These are phyloP conservation scores for Acleris laterana DNA, from an alignment of 2,888 invertebrate species.

Conservation along the genomic window DNA sequence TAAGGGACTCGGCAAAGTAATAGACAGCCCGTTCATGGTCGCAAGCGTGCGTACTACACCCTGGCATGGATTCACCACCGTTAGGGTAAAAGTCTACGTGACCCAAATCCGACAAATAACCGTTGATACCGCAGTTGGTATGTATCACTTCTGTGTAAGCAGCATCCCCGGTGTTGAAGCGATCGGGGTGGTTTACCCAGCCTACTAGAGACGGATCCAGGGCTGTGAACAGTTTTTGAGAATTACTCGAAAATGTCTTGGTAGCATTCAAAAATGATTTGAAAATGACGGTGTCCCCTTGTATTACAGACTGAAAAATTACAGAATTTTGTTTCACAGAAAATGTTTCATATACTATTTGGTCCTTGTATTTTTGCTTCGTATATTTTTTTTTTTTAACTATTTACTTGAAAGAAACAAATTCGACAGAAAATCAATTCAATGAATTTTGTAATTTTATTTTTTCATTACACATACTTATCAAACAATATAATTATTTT, in stretches of 20 bases:
- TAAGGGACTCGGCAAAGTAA: conserved; percentile 65
- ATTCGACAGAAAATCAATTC: too few species aligned
- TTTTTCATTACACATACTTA: too few species aligned
- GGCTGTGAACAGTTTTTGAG: conserved; percentile 47
- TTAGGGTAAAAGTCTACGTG: conserved; percentile 70
- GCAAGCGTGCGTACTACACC: conserved; percentile 61
- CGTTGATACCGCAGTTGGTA: conserved; percentile 63
- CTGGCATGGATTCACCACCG: conserved; percentile 67
- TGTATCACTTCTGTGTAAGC: conserved; percentile 69
- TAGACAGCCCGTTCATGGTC: conserved; percentile 60
- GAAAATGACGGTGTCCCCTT: too few species aligned
- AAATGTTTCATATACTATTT: too few species aligned
- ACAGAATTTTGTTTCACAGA: too few species aligned
- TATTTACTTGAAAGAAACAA: too few species aligned
- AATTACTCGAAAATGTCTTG: neutral
- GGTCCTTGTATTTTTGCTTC: too few species aligned
- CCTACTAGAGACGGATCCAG: conserved; percentile 65
- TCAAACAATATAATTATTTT: too few species aligned
- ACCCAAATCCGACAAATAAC: conserved; percentile 58
- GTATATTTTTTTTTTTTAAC: too few species aligned
- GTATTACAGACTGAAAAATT: too few species aligned
- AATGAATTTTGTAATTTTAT: too few species aligned
- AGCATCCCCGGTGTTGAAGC: conserved; percentile 58
- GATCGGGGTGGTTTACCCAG: conserved; percentile 60
- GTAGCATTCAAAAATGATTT: neutral